Base-by-base conservation (phyloP, 2,888 invertebrate species). In the Eurytoma californica region DNA sequence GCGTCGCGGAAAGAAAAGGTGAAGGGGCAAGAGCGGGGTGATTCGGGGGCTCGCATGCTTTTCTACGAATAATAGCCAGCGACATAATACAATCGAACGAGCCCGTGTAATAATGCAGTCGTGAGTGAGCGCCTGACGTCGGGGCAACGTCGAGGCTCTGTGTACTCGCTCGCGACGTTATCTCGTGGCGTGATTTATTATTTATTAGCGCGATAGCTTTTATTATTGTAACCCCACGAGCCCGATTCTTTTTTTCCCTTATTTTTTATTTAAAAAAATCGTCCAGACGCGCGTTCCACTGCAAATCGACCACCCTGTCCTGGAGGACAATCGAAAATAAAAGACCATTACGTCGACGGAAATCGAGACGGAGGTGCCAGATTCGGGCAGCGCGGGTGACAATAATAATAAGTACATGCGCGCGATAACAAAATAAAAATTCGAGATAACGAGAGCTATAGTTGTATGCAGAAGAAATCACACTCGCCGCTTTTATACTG, bases 201-300 rank as follows among this genome's bases (percentile, higher is more conserved):
- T 88, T 88, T 86, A 88, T 87, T 88, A 86, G 86, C 85, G 84
- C 85, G 86, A 86, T 85, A 84, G 85, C 85, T 87, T 87, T 88
- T 88, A 88, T 88, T 88, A 87, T 87, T 87, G 85, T 86, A 86
- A 85, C 84, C 85, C 84, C 85, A 83, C 82, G 78, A 85, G 82
- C 9, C 1, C 39, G 9, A 39, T 39, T 39, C 39, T 39, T 39
- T 39, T 39, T 39, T 39, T 7, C 39, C 7, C 9, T 39, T 39
- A 9, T 39, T 39, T 39, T 84, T 84, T 85, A 85, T 39, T 9
- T 84, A 85, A 87, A 85, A 87, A 86, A 86, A 86, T 81, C 82
- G 77, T 78, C 84, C 84, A 84, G 16, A 18, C 47, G 20, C 16
- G 58, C 61, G 20, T 30, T 18, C 20, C 7, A 7, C 53, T 14